Conservation (phyloP, 2,888 invertebrate genomes). For the Hirtodrosophila cameraria region DNA sequence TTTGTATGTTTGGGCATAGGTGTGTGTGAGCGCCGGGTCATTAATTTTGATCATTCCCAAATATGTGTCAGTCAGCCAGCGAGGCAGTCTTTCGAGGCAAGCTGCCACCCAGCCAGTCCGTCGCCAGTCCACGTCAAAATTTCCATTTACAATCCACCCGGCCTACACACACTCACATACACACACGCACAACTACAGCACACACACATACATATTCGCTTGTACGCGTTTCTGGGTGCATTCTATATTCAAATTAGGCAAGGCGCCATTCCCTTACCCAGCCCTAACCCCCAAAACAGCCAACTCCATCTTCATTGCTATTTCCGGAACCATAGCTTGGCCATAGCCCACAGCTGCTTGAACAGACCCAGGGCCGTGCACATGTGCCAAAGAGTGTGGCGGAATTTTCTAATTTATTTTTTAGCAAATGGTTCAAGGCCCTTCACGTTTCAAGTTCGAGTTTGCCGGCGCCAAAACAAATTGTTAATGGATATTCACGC, state of each 20-base stretch:
- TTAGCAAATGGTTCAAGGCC: constrained; percentile 82
- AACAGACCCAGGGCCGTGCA: constrained; percentile 50
- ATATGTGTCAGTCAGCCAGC: constrained; percentile 78
- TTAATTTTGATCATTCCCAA: constrained; percentile 80
- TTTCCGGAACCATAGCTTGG: constrained; percentile 27
- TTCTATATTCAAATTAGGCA: constrained; percentile 74
- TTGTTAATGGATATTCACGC: constrained; percentile 74
- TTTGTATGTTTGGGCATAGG: constrained; percentile 31
- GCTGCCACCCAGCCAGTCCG: constrained; percentile 45
- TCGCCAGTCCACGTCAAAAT: constrained; percentile 45
- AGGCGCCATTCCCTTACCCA: constrained; percentile 44
- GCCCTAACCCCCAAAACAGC: constrained; percentile 21
- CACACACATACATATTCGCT: constrained; percentile 9
- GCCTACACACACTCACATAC: constrained; percentile 31
- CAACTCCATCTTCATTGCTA: constrained; percentile 17
- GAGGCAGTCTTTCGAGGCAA: constrained; percentile 19
- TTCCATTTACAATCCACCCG: constrained; percentile 60
- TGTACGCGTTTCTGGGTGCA: constrained; percentile 31
- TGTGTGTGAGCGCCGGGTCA: constrained; percentile 67
- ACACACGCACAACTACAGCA: constrained; percentile 16
- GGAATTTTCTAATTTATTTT: constrained; percentile 84
- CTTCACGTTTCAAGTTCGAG: constrained; percentile 68
- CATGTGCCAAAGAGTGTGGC: constrained; percentile 65
- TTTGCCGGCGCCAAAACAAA: constrained; percentile 60
- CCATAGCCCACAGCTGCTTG: constrained; percentile 28